Percentiles rank a stretch among this genome's conserved stretches.
Evolutionary conservation across 2,888 invertebrate genomes (phyloP).

Genomic region (Schrankia costaestrigalis): DNA sequence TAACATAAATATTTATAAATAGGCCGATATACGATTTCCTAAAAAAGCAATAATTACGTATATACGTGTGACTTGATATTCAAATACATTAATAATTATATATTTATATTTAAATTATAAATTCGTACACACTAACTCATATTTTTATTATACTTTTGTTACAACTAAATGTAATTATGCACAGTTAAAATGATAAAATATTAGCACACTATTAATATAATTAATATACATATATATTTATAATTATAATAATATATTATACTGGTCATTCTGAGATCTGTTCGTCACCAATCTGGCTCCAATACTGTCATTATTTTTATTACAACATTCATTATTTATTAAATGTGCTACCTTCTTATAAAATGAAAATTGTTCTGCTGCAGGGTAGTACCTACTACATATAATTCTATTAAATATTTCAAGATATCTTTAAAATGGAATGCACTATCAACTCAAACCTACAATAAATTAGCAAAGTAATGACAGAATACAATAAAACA

Average conservation of each 20-base stretch:
- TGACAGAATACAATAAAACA: too few relatives aligned
- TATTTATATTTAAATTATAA: slow-evolving; percentile 61
- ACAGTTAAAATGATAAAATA: slow-evolving; percentile 56
- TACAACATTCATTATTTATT: slow-evolving; percentile 25
- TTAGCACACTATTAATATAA: slow-evolving; percentile 54
- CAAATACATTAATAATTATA: slow-evolving; percentile 43
- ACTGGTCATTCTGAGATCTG: slow-evolving; percentile 79
- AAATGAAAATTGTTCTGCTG: neutral
- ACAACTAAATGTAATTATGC: slow-evolving; percentile 52
- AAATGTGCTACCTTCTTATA: slow-evolving; percentile 37
- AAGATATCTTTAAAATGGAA: too few relatives aligned
- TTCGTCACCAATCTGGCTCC: slow-evolving; percentile 62
- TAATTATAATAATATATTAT: slow-evolving; percentile 50
- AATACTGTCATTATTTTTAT: slow-evolving; percentile 51
- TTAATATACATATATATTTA: slow-evolving; percentile 35
- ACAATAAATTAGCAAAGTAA: neutral
- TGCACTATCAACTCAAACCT: too few relatives aligned
- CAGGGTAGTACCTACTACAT: neutral
- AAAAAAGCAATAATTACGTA: slow-evolving; percentile 68
- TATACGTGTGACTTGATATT: slow-evolving; percentile 58
- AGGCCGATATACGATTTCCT: slow-evolving; percentile 51
- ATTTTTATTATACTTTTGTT: slow-evolving; percentile 41
- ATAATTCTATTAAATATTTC: too few relatives aligned
- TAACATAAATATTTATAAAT: slow-evolving; percentile 32
- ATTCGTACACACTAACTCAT: slow-evolving; percentile 68